A percentile compares a stretch with the other conserved stretches of the same genome.
Evolutionary conservation across 1,140 invertebrate genomes (phyloP).

Genomic region (Anoplolepis gracilipes): DNA sequence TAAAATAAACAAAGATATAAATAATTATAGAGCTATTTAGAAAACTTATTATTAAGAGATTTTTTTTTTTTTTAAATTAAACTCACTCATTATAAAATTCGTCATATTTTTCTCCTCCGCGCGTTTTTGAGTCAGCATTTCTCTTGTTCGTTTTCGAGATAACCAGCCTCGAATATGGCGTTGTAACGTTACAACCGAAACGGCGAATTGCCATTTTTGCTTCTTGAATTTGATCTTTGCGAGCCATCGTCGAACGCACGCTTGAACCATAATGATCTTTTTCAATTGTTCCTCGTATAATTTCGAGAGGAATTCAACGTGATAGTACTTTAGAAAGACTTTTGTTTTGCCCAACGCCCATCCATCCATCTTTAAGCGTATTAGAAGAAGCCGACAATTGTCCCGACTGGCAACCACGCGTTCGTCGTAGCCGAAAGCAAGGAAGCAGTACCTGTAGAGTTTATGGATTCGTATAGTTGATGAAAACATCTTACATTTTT

Average conservation of each 20-base stretch:
- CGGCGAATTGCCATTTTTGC: constrained; percentile 88
- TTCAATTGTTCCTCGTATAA: constrained; percentile 91
- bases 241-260: constrained; percentile 90
- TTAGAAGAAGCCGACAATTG: constrained; percentile 90
- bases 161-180: constrained; percentile 90
- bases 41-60: neutral
- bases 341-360: constrained; percentile 95
- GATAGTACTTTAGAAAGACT: constrained; percentile 95
- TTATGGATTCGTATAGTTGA: neutral
- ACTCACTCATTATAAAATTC: neutral
- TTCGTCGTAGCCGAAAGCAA: constrained; percentile 92
- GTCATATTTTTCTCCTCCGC: constrained; percentile 73
- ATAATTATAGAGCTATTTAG: neutral
- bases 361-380: constrained; percentile 92
- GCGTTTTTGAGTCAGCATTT: constrained; percentile 82
- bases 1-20: neutral
- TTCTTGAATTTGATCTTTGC: constrained; percentile 87
- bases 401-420: constrained; percentile 90
- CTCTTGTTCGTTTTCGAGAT: constrained; percentile 85
- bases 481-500: neutral
- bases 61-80: too few relatives aligned
- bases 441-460: constrained; percentile 91
- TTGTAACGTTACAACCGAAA: constrained; percentile 89
- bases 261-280: constrained; percentile 91
- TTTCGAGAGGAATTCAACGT: constrained; percentile 92